These are phyloP conservation scores for Saccopteryx leptura DNA, from an alignment of 2,113 vertebrate genomes.

Conservation along the genomic window DNA sequence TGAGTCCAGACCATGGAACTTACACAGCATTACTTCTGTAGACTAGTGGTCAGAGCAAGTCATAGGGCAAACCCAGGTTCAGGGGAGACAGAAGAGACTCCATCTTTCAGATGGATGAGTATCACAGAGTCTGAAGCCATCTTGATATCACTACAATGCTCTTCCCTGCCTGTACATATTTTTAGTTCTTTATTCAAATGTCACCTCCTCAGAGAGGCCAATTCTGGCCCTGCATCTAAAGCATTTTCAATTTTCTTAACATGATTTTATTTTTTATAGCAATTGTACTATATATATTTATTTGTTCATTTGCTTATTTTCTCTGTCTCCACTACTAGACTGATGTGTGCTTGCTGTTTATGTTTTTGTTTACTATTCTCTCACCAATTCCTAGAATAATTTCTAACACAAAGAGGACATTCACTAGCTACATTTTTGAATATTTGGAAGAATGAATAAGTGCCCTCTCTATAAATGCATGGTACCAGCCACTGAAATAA, in stretches of 20 bases:
- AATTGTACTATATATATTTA: neutral
- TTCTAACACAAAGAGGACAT: neutral
- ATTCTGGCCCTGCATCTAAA: neutral
- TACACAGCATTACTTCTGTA: neutral
- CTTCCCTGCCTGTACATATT: neutral
- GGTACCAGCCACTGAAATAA: neutral
- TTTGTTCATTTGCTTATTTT: neutral
- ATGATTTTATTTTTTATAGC: neutral
- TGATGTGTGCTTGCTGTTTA: neutral
- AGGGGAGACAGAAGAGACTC: neutral
- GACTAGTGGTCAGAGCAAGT: neutral
- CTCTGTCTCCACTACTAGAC: neutral
- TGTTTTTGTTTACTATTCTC: neutral
- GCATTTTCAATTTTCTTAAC: neutral
- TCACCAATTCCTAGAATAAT: neutral
- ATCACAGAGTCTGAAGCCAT: neutral
- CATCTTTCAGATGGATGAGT: neutral
- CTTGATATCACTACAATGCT: neutral
- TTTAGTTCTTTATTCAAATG: neutral
- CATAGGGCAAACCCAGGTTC: neutral
- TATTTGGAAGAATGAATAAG: neutral
- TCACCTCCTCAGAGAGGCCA: neutral
- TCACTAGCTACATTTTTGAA: neutral
- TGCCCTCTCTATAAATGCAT: rapidly evolving
- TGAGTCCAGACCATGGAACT: neutral